These are phyloP conservation scores for Phymorhynchus buccinoides DNA, from an alignment of 1,140 invertebrate species.

Conservation along the genomic window DNA sequence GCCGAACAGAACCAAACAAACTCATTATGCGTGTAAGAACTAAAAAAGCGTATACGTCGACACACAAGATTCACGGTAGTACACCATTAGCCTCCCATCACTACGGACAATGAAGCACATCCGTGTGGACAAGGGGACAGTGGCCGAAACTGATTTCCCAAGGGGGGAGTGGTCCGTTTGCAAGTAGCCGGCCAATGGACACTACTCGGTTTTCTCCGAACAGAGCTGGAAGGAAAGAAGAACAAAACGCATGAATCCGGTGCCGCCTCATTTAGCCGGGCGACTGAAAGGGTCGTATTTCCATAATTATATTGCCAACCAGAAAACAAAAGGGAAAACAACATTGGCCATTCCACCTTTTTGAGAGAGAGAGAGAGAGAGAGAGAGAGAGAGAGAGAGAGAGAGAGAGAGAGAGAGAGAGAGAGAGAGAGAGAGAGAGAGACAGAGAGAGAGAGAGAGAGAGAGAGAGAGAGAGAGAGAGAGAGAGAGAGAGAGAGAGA, in stretches of 20 bases:
- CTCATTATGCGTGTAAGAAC: not conserved
- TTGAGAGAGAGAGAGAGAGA: no score
- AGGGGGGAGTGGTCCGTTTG: not conserved
- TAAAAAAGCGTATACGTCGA: no score
- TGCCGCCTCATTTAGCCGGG: not conserved
- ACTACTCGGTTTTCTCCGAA: no score
- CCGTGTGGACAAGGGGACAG: not conserved
- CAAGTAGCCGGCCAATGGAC: not conserved
- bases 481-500: no score
- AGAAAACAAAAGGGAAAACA: no score
- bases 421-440: no score
- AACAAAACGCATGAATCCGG: not conserved
- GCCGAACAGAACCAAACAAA: not conserved
- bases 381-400: no score
- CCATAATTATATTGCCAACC: conserved; percentile 1
- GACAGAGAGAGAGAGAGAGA: no score
- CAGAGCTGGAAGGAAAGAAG: no score
- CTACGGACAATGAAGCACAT: not conserved
- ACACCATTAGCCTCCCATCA: not conserved
- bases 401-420: no score
- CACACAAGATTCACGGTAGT: not conserved
- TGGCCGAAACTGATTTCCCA: not conserved
- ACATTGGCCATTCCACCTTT: not conserved
- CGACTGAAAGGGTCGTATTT: not conserved
- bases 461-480: no score